Base-by-base conservation (phyloP, 1,140 invertebrate species). In the Oppia nitens region DNA sequence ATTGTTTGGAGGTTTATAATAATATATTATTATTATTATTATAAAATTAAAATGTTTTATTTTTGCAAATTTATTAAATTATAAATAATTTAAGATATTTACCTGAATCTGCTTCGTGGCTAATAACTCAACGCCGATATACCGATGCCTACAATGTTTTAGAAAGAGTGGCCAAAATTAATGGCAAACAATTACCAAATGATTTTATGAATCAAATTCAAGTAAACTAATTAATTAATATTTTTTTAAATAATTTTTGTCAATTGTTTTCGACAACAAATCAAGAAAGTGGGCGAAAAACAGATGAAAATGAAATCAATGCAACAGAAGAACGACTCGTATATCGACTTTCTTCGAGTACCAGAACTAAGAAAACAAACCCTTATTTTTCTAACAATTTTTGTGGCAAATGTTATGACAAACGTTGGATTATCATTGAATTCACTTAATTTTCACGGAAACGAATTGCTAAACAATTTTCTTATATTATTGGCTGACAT, bases 391-490 rank as follows among this genome's bases (percentile, higher is more conserved):
- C 61, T 61, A 3, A 20, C 50, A 3, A 26, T 50, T 21, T 49
- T 57, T 40, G 23, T 48, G 11, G 56, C 56, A 6, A 48, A 47
- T 57, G 11, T 57, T 3, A 60, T 68, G 2, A 65, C 66, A 26
- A 68, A 68, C 55, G 65, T 64, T 47, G 67, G 67, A 3, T 27
- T 68, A 25, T 63, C 61, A 1, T 50, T 66, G 2, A 68, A 68
- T 52, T 60, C 61, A 1, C 62, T 65, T 0, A 68, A 68, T 53
- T 61, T 68, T 4, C 62, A 65, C 20, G 66, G 63, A 12, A 64
- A 67, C 53, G 23, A 14, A 23, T 83, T 84, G 68, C 68, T 78
- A 6, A 48, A 57, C 25, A 82, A 83, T 69, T 84, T 84, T 64
- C 74, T 80, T 56, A 76, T 82, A 65, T 61, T 63, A 11, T 55